Percentiles rank a stretch among this genome's conserved stretches.
Evolutionary conservation across 2,888 invertebrate genomes (phyloP).

Genomic region (Gymnoscelis rufifasciata): DNA sequence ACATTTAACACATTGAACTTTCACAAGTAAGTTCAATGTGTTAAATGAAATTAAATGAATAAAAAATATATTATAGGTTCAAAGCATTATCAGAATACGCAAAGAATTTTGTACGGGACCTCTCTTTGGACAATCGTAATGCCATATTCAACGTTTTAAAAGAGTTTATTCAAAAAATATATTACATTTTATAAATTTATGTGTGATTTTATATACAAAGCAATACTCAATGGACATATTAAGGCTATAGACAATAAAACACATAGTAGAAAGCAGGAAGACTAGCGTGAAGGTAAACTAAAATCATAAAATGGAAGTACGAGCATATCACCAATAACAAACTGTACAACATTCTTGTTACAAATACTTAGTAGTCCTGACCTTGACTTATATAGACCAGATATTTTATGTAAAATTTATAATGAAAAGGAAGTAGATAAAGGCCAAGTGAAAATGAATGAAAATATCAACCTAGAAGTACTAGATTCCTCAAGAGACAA

Average conservation of each 20-base stretch:
- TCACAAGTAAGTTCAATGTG: too few species aligned
- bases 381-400: slow-evolving; percentile 19
- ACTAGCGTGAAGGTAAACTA: slow-evolving; percentile 27
- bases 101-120: too few species aligned
- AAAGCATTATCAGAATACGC: too few species aligned
- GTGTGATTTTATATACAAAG: too few species aligned
- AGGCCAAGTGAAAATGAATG: not conserved
- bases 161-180: not conserved
- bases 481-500: slow-evolving; percentile 6
- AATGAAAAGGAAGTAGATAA: slow-evolving; percentile 4
- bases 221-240: not conserved
- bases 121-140: too few species aligned
- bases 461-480: not conserved
- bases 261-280: slow-evolving; percentile 28
- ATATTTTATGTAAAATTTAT: slow-evolving; percentile 3
- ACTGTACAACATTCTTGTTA: slow-evolving; percentile 24
- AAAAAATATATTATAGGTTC: too few species aligned
- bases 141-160: slow-evolving; percentile 2
- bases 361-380: slow-evolving; percentile 17
- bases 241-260: slow-evolving; percentile 28
- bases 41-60: too few species aligned
- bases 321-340: slow-evolving; percentile 25
- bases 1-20: too few species aligned
- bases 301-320: slow-evolving; percentile 28
- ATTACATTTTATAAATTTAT: slow-evolving; percentile 4